Evolutionary conservation across 2,113 vertebrate genomes (phyloP).

Genomic region (Pollimyrus isidori): DNA sequence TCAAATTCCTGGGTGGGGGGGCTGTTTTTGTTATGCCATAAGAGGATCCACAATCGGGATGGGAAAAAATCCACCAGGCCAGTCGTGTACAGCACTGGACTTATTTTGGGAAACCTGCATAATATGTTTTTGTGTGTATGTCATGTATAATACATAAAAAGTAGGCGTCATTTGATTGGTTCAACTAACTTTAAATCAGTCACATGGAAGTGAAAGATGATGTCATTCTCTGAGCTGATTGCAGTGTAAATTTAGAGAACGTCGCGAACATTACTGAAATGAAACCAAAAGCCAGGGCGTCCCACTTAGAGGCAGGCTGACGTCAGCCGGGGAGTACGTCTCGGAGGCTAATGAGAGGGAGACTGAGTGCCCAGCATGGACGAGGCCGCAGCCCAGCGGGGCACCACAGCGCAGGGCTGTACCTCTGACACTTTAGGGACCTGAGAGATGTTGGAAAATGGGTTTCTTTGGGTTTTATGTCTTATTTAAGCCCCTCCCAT

Average conservation of each 20-base stretch:
- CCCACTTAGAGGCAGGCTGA: neutral
- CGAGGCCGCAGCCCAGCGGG: neutral
- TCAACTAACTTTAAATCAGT: neutral
- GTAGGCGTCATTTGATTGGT: neutral
- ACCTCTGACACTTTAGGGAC: neutral
- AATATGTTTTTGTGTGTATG: neutral
- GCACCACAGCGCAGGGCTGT: neutral
- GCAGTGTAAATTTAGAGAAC: neutral
- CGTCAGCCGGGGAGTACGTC: slow-evolving; percentile 15
- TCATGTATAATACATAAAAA: neutral
- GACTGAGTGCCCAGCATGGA: slow-evolving; percentile 14
- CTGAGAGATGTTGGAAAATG: neutral
- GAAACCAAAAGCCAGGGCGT: slow-evolving; percentile 4
- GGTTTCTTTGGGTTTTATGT: neutral
- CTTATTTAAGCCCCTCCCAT: neutral
- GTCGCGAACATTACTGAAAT: neutral
- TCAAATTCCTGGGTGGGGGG: neutral
- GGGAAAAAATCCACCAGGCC: neutral
- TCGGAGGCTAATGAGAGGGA: slow-evolving; percentile 29
- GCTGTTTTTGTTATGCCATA: neutral
- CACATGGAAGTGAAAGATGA: neutral
- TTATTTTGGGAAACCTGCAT: neutral
- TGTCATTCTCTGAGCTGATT: slow-evolving; percentile 7
- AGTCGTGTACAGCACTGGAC: neutral
- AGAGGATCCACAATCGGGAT: neutral